Evolutionary conservation across 2,888 invertebrate genomes (phyloP).

Genomic region (Trichopoda pennipes): DNA sequence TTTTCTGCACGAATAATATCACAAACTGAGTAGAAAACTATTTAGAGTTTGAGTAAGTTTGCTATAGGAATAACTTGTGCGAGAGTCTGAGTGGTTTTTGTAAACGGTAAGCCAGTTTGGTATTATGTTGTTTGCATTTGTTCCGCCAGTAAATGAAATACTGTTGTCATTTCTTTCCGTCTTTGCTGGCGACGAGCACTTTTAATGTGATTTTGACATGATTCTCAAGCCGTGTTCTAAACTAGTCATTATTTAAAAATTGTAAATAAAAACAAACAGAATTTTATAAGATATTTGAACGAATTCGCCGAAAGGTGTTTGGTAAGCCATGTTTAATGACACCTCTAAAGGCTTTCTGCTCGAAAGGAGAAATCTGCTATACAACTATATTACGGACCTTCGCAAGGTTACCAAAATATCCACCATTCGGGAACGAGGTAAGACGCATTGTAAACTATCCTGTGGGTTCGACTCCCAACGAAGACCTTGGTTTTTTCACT

Average conservation of each 20-base stretch:
- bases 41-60: not conserved
- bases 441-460: constrained; percentile 76
- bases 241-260: too few species aligned
- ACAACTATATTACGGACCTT: constrained; percentile 91
- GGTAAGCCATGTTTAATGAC: constrained; percentile 89
- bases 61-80: not conserved
- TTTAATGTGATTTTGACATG: too few species aligned
- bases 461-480: too few species aligned
- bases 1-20: not conserved
- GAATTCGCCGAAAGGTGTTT: constrained; percentile 88
- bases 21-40: too few species aligned
- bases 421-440: constrained; percentile 81
- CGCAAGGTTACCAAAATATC: constrained; percentile 89
- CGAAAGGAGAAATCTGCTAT: constrained; percentile 93
- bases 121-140: too few species aligned
- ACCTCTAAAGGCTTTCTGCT: constrained; percentile 93
- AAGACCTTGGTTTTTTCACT: too few species aligned
- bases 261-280: too few species aligned
- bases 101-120: too few species aligned
- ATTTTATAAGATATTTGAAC: constrained; percentile 87
- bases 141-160: too few species aligned
- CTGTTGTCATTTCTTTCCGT: too few species aligned
- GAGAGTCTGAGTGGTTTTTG: not conserved
- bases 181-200: too few species aligned
- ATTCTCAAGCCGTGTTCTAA: too few species aligned